Evolutionary conservation across 2,888 invertebrate species (phyloP).

Genomic region (Hermodice carunculata): DNA sequence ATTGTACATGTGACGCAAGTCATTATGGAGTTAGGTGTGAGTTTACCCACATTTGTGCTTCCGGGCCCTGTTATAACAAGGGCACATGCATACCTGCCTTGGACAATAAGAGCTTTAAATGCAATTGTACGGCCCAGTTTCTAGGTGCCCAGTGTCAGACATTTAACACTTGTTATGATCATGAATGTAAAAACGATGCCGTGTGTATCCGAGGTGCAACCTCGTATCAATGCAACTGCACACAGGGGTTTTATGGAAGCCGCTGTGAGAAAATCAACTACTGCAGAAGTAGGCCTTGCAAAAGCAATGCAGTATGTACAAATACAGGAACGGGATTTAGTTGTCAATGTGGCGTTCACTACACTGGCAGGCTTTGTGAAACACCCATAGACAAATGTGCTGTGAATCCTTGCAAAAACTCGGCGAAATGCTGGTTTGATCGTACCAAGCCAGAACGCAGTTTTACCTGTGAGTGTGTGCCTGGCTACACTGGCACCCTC

Average conservation of each 20-base stretch:
- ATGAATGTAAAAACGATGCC: conserved; percentile 54
- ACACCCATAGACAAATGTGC: conserved; percentile 42
- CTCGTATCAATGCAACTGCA: conserved; percentile 51
- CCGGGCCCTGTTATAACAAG: conserved; percentile 58
- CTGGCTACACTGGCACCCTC: conserved; percentile 1
- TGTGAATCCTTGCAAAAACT: conserved; percentile 18
- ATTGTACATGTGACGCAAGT: conserved; percentile 27
- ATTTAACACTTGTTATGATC: conserved; percentile 49
- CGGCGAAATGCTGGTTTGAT: conserved; percentile 37
- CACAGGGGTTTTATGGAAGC: conserved; percentile 49
- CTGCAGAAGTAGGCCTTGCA: conserved; percentile 45
- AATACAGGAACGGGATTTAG: conserved; percentile 7
- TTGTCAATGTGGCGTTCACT: conserved; percentile 40
- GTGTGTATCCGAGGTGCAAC: conserved; percentile 44
- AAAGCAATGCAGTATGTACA: conserved; percentile 15
- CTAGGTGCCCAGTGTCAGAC: conserved; percentile 54
- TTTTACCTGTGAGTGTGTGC: conserved; percentile 18
- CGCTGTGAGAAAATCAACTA: conserved; percentile 53
- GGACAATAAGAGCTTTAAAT: conserved; percentile 47
- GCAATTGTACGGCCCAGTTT: conserved; percentile 51
- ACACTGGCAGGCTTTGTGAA: conserved; percentile 52
- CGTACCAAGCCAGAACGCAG: conserved; percentile 12
- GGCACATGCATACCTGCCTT: conserved; percentile 48
- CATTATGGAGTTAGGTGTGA: conserved; percentile 50
- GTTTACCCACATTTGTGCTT: conserved; percentile 46